Evolutionary conservation across 1,140 invertebrate species (phyloP).

Genomic region (Ceratina japonica): DNA sequence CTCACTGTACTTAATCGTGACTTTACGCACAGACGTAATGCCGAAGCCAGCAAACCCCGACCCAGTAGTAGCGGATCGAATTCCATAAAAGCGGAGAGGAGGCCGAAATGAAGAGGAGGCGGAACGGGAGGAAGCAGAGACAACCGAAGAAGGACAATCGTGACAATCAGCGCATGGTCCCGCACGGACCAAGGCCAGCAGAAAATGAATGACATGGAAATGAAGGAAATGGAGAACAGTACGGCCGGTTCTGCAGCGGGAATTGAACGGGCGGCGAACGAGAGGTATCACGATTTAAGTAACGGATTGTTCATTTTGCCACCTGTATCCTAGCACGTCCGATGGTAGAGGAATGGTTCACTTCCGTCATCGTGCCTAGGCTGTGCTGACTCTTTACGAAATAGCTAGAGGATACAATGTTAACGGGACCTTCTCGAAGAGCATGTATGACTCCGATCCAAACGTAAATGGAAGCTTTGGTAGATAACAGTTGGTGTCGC

Average conservation of each 20-base stretch:
- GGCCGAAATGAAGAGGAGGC: no score
- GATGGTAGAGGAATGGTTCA: conserved; percentile 47
- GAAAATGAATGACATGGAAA: neutral
- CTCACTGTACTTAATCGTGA: conserved; percentile 45
- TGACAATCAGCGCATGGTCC: conserved; percentile 15
- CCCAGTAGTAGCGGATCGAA: neutral
- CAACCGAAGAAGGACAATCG: conserved; percentile 73
- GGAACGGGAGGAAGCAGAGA: conserved; percentile 78
- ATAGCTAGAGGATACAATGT: conserved; percentile 76
- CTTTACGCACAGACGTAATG: conserved; percentile 46
- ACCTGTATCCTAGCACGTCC: conserved; percentile 54
- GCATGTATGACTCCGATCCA: conserved; percentile 5
- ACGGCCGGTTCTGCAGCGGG: no score
- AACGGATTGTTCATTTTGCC: conserved; percentile 54
- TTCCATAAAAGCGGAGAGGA: no score
- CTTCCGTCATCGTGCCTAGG: conserved; percentile 76
- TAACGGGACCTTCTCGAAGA: no score
- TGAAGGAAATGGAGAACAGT: no score
- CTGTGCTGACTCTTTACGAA: conserved; percentile 76
- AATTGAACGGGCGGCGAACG: no score
- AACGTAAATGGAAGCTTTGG: conserved; percentile 60
- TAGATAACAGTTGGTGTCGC: conserved; percentile 55
- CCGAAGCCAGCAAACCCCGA: neutral
- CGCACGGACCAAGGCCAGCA: neutral
- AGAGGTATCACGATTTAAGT: no score